phyloP scores from a whole-genome alignment of 1,140 invertebrate genomes.

The Gonioctena quinquepunctata region DNA sequence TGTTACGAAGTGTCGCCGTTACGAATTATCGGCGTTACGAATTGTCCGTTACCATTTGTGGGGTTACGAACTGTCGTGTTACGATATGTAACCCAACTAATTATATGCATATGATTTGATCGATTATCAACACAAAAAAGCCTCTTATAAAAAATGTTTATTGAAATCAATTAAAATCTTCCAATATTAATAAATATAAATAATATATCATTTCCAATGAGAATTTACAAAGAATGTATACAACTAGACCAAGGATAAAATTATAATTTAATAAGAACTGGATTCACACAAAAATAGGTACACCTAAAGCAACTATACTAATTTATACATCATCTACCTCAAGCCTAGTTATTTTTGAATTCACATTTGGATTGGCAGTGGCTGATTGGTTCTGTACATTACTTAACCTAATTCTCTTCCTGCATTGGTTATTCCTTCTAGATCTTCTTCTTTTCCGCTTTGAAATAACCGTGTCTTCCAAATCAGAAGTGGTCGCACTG shows the following conservation, averaged over 20 bases:
- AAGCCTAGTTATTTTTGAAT: background rate
- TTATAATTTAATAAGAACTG: too few species aligned
- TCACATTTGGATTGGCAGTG: constrained; percentile 10
- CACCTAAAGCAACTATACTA: background rate
- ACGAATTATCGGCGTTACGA: too few species aligned
- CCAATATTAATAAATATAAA: constrained; percentile 9
- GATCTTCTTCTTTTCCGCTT: constrained; percentile 4
- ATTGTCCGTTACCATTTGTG: too few species aligned
- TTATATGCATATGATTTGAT: too few species aligned
- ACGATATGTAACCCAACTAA: too few species aligned
- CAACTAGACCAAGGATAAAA: background rate
- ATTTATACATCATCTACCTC: background rate
- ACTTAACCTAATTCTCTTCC: background rate
- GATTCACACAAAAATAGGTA: too few species aligned
- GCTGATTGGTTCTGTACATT: background rate
- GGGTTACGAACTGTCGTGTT: too few species aligned
- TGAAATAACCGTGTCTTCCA: background rate
- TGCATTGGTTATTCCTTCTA: background rate
- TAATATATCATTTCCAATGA: background rate
- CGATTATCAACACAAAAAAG: background rate
- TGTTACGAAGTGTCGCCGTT: too few species aligned
- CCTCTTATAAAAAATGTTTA: constrained; percentile 2
- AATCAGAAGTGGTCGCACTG: background rate
- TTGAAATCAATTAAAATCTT: constrained; percentile 12
- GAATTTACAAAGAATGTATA: background rate